Percentiles rank a stretch among this genome's conserved stretches.
phyloP scores from a whole-genome alignment of 1,140 invertebrate species.

The Centruroides sculpturatus region DNA sequence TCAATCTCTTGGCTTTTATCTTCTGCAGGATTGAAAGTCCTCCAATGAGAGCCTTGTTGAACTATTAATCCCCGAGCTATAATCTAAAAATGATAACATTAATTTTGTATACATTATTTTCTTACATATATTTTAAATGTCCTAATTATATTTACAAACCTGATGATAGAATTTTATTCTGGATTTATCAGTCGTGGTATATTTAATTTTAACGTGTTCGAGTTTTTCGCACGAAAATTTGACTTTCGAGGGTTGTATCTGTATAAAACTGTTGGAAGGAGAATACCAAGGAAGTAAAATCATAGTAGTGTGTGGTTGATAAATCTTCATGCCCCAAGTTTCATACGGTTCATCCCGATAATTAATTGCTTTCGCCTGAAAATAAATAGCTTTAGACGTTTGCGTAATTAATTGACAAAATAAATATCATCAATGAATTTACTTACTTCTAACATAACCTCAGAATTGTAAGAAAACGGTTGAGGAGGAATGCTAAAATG shows the following conservation, averaged over 20 bases:
- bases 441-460: neutral
- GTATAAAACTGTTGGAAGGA: slow-evolving; percentile 3
- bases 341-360: neutral
- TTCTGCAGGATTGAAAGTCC: slow-evolving; percentile 23
- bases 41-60: slow-evolving; percentile 16
- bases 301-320: neutral
- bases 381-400: neutral
- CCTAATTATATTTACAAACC: slow-evolving; percentile 6
- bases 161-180: slow-evolving; percentile 8
- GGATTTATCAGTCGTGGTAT: slow-evolving; percentile 1
- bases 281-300: slow-evolving; percentile 4
- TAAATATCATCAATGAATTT: neutral
- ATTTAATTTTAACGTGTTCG: slow-evolving; percentile 1
- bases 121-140: no score
- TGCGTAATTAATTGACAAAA: neutral
- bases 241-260: neutral
- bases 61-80: slow-evolving; percentile 21
- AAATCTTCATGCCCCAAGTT: neutral
- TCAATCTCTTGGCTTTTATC: slow-evolving; percentile 2
- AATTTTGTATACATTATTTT: no score
- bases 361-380: slow-evolving; percentile 3
- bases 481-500: neutral
- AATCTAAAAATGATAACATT: slow-evolving; percentile 3
- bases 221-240: slow-evolving; percentile 1
- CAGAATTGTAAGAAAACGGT: neutral